Percentiles rank a stretch among this genome's conserved stretches.
Conservation (phyloP, 2,888 invertebrate species). For the Aporophyla lueneburgensis region DNA sequence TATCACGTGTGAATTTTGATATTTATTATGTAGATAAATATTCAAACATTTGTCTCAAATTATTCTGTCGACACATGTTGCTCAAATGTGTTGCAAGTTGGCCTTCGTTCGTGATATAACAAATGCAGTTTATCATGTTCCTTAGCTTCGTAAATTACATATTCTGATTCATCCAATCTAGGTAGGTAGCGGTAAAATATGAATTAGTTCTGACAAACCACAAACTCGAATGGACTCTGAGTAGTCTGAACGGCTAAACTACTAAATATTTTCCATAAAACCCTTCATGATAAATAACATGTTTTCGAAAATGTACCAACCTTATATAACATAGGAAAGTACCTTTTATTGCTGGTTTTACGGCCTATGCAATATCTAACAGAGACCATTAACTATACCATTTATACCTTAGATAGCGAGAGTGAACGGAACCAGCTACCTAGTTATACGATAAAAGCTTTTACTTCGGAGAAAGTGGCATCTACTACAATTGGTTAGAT, state of each 20-base stretch:
- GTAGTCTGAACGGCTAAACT: no score
- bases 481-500: slow-evolving; percentile 15
- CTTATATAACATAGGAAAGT: slow-evolving; percentile 26
- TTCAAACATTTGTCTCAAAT: slow-evolving; percentile 16
- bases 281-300: not conserved
- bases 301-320: not conserved
- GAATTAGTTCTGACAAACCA: not conserved
- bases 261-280: not conserved
- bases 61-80: slow-evolving; percentile 25
- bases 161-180: not conserved
- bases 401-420: slow-evolving; percentile 40
- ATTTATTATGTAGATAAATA: slow-evolving; percentile 4
- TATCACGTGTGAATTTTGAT: not conserved
- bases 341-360: slow-evolving; percentile 17
- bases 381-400: slow-evolving; percentile 6
- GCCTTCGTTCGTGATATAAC: slow-evolving; percentile 27
- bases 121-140: slow-evolving; percentile 17
- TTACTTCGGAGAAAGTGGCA: slow-evolving; percentile 57
- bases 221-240: not conserved
- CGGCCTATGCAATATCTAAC: not conserved
- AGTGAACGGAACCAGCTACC: slow-evolving; percentile 57
- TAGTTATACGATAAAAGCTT: slow-evolving; percentile 39
- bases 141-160: slow-evolving; percentile 19
- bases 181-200: not conserved
- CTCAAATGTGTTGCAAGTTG: slow-evolving; percentile 41